phyloP scores from a whole-genome alignment of 2,113 vertebrate species.

The Thryonomys swinderianus region DNA sequence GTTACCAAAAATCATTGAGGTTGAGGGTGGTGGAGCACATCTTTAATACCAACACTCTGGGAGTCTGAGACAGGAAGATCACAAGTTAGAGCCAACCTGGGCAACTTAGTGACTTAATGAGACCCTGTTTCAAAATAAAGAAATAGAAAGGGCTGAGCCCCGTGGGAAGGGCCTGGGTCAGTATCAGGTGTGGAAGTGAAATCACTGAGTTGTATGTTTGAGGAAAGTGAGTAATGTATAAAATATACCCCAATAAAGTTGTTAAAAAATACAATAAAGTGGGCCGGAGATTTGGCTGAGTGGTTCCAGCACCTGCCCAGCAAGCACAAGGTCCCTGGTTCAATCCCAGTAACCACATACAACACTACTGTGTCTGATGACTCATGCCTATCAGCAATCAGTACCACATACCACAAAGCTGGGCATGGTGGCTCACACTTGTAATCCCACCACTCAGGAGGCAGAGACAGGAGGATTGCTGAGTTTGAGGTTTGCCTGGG shows the following conservation, averaged over 20 bases:
- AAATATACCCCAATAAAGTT: slow-evolving; percentile 8
- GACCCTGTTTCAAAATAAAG: not conserved
- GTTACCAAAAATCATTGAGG: not conserved
- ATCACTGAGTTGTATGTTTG: not conserved
- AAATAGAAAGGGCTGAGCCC: not conserved
- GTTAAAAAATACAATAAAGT: not conserved
- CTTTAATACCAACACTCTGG: not conserved
- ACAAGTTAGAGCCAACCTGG: not conserved
- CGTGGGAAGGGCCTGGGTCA: not conserved
- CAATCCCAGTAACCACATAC: too few species aligned
- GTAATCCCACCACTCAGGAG: too few species aligned
- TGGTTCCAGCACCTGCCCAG: too few species aligned
- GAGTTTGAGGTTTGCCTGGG: too few species aligned
- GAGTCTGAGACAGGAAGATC: not conserved
- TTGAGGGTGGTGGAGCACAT: not conserved
- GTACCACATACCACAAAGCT: too few species aligned
- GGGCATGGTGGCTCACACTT: too few species aligned
- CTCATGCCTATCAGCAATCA: too few species aligned
- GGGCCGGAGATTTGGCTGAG: too few species aligned
- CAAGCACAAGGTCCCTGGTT: too few species aligned
- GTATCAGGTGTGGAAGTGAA: not conserved
- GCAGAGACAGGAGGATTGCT: too few species aligned
- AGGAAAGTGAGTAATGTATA: not conserved
- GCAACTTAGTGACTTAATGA: not conserved
- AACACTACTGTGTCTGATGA: too few species aligned